Evolutionary conservation across 2,888 invertebrate genomes (phyloP), one percentile per base, ranked within the genome.

Genomic region (Drosophila ezoana): DNA sequence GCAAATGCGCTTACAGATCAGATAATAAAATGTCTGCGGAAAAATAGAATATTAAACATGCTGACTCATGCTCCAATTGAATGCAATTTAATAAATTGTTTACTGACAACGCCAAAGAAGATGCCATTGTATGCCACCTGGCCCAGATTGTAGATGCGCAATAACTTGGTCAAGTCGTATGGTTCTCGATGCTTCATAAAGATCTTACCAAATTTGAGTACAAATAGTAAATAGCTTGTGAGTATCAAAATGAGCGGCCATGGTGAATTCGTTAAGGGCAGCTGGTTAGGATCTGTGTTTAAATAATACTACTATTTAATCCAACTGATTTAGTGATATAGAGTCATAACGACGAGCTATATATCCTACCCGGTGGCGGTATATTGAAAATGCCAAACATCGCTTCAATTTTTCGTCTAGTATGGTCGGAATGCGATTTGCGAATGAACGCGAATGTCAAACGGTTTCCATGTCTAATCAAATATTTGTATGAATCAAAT

Each of bases 121-220:
- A 58, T 41, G 8, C 20, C 48, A 51, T 79, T 78, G 44, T 63
- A 68, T 10, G 51, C 49, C 16, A 79, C 65, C 38, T 78, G 76
- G 6, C 56, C n/a, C 0, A 72, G 51, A 68, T 78, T 79, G 56
- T 78, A 78, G 37, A 52, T 0, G 1, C 52, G 32, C 16, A 79
- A 23, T 1, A 63, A 45, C 6, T 23, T 54, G 14, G n/a, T 51
- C 10, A 79, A 10, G 9, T 75, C 16, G 37, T 61, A 77, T 4
- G 77, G 67, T 0, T 63, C 8, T 4, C 79, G 77, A 23, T 72
- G 41, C 28, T 40, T 33, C 77, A 77, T 77, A 14, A 40, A 65
- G 1, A 41, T 23, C 8, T 47, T 62, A 2, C 77, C 77, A 11
- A 61, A 10, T 18, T 68, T 77, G 2, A 68, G 6, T 0, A 77